Evolutionary conservation across 2,113 vertebrate species (phyloP).

Genomic region (Cololabis saira): DNA sequence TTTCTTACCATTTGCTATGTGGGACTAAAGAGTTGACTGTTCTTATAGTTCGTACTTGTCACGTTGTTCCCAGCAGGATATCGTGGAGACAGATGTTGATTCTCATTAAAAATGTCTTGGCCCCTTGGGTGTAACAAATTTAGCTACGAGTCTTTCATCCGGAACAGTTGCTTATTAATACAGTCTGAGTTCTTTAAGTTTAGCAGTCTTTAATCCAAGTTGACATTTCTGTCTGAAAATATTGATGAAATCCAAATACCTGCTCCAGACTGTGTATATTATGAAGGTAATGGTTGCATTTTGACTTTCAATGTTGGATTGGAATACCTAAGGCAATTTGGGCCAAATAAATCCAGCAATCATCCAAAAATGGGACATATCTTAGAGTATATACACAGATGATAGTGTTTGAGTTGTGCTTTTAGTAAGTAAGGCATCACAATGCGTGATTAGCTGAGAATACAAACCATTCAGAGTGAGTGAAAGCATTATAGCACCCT

Average conservation of each 20-base stretch:
- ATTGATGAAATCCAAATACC: neutral
- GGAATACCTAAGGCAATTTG: neutral
- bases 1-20: neutral
- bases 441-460: constrained; percentile 17
- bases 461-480: constrained; percentile 23
- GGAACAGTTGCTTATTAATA: constrained; percentile 51
- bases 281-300: neutral
- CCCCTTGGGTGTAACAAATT: constrained; percentile 62
- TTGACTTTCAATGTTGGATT: constrained; percentile 4
- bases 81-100: constrained; percentile 60
- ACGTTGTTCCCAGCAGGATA: constrained; percentile 44
- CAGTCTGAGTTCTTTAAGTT: constrained; percentile 22
- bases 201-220: constrained; percentile 5
- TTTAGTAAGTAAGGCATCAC: neutral
- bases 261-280: neutral
- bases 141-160: constrained; percentile 50
- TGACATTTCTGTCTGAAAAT: constrained; percentile 37
- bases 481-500: constrained; percentile 15
- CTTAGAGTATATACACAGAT: neutral
- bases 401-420: neutral
- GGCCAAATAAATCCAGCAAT: neutral
- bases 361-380: too few species aligned
- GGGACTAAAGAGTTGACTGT: constrained; percentile 48
- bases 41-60: constrained; percentile 62
- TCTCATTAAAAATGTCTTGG: constrained; percentile 64